Evolutionary conservation across 2,113 vertebrate genomes (phyloP).

Genomic region (Zapus hudsonius): DNA sequence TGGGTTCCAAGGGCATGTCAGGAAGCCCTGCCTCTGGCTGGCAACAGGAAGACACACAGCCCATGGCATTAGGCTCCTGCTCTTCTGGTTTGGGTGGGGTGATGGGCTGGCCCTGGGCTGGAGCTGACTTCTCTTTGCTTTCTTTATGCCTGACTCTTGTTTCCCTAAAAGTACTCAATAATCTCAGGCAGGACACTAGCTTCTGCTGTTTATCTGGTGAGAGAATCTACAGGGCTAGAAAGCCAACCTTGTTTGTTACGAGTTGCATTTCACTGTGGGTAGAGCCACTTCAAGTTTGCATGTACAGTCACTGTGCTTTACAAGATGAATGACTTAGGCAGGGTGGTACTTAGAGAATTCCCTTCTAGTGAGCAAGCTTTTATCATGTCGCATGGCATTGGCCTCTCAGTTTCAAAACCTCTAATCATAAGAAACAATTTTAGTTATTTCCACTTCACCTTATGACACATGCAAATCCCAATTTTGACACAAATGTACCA

Average conservation of each 20-base stretch:
- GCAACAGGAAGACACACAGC: background rate
- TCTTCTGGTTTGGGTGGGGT: constrained; percentile 71
- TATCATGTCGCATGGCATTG: background rate
- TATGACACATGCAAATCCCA: background rate
- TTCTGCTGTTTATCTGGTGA: background rate
- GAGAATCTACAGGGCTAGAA: background rate
- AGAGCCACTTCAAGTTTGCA: background rate
- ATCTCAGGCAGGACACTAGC: background rate
- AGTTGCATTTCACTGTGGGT: background rate
- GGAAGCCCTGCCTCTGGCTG: background rate
- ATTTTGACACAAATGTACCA: background rate
- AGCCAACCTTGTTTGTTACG: background rate
- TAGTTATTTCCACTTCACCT: background rate
- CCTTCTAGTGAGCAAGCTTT: background rate
- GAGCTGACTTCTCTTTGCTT: constrained; percentile 7
- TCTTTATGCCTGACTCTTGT: background rate
- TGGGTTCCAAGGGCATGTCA: background rate
- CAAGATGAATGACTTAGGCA: background rate
- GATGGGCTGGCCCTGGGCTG: background rate
- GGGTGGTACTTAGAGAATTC: background rate
- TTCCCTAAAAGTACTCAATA: background rate
- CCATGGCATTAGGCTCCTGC: constrained; percentile 19
- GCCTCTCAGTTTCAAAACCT: constrained; percentile 53
- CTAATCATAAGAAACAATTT: background rate
- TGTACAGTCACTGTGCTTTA: background rate